Evolutionary conservation across 2,888 invertebrate species (phyloP).

Genomic region (Dione juno): DNA sequence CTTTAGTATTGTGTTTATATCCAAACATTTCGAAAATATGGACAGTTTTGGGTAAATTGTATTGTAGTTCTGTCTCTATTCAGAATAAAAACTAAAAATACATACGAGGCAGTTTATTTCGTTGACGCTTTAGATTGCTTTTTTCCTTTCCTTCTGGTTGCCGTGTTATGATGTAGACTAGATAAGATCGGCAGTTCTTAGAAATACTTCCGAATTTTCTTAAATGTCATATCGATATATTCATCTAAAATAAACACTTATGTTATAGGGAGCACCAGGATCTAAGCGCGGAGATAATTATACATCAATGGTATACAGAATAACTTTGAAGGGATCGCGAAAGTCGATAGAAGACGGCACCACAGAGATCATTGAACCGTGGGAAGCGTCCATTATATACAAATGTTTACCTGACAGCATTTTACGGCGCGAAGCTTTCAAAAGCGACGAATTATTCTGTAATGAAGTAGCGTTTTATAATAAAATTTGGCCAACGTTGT

Average conservation of each 20-base stretch:
- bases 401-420: conserved; percentile 87
- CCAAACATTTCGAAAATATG: no score
- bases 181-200: no score
- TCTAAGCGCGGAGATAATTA: conserved; percentile 90
- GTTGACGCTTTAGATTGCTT: no score
- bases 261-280: conserved; percentile 85
- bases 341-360: conserved; percentile 62
- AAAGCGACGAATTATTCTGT: conserved; percentile 87
- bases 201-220: no score
- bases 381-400: conserved; percentile 87
- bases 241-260: not conserved
- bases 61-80: no score
- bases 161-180: no score
- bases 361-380: conserved; percentile 72
- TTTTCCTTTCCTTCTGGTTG: no score
- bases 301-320: conserved; percentile 88
- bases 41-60: no score
- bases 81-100: no score
- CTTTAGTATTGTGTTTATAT: no score
- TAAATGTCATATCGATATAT: no score
- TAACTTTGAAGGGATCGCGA: conserved; percentile 82
- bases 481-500: conserved; percentile 86
- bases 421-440: conserved; percentile 86
- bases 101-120: no score
- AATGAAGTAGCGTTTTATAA: conserved; percentile 90